Conservation (phyloP, 2,888 invertebrate genomes). For the Lochmaea capreae region DNA sequence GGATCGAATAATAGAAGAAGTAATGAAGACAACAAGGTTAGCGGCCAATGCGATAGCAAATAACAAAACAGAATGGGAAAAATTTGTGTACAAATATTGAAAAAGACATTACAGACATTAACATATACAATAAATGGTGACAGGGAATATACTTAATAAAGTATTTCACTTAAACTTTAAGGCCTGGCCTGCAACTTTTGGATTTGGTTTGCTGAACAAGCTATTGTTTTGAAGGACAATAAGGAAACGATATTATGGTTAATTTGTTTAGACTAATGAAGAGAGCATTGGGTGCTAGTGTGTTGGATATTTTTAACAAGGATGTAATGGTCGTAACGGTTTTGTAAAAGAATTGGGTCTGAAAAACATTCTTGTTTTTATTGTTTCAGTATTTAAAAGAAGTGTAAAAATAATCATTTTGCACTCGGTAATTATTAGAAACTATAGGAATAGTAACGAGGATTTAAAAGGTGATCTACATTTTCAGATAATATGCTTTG, state of each 20-base stretch:
- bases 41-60: no score
- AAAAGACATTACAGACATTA: no score
- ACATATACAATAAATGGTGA: no score
- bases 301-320: slow-evolving; percentile 13
- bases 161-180: not conserved
- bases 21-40: no score
- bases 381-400: slow-evolving; percentile 15
- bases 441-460: slow-evolving; percentile 1
- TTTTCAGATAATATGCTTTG: not conserved
- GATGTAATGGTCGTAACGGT: slow-evolving; percentile 23
- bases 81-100: no score
- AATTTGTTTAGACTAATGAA: slow-evolving; percentile 26
- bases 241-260: slow-evolving; percentile 25
- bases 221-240: slow-evolving; percentile 40
- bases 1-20: no score
- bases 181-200: not conserved
- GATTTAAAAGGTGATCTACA: not conserved
- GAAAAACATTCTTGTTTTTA: slow-evolving; percentile 9
- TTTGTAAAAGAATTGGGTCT: slow-evolving; percentile 15
- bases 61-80: no score
- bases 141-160: no score
- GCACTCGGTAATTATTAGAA: not conserved
- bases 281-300: slow-evolving; percentile 25
- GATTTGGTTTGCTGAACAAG: slow-evolving; percentile 19
- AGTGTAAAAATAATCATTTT: not conserved